phyloP scores from a whole-genome alignment of 2,797 vertebrate genomes.

The Sibirionetta formosa region DNA sequence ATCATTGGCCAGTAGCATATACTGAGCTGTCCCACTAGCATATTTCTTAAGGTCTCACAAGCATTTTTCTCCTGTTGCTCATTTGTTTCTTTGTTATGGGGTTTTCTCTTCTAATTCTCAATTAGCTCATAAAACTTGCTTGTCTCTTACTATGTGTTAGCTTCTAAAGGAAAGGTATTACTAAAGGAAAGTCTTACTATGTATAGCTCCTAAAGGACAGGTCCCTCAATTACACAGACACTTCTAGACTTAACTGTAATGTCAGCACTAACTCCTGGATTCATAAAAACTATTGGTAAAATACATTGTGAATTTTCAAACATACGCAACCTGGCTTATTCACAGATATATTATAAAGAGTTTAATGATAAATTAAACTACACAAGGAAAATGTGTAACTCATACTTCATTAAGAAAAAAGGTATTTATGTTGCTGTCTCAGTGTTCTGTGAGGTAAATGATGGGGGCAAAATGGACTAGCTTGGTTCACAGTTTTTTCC shows the following conservation, averaged over 20 bases:
- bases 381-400: background rate
- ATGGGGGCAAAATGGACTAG: fast-evolving
- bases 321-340: fast-evolving
- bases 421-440: background rate
- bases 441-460: background rate
- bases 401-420: background rate
- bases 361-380: background rate
- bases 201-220: background rate
- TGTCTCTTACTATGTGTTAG: background rate
- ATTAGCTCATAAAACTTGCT: background rate
- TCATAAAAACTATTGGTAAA: background rate
- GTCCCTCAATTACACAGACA: background rate
- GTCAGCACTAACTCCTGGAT: background rate
- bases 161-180: background rate
- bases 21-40: background rate
- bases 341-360: fast-evolving
- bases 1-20: background rate
- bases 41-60: background rate
- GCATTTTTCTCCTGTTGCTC: background rate
- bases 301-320: background rate
- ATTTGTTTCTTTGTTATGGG: background rate
- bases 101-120: background rate
- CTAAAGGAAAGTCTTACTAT: too few species aligned
- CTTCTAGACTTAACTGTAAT: background rate
- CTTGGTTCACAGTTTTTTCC: background rate